Evolutionary conservation across 2,113 vertebrate genomes (phyloP), one percentile per base, ranked within the genome.

Genomic region (Brachyistius frenatus): DNA sequence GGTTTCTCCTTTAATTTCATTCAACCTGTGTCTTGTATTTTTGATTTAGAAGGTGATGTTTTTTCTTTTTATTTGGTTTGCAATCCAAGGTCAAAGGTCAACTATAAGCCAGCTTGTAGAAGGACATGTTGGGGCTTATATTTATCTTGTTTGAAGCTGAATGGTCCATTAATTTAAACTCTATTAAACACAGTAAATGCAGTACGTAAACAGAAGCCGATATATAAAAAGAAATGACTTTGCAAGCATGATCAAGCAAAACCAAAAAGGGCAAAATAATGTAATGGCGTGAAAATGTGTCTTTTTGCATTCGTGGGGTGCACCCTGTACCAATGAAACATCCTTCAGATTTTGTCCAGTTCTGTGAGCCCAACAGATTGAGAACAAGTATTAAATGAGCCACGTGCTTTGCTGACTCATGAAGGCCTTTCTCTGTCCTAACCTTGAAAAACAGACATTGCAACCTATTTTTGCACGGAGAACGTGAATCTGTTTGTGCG

Each of bases 371-470:
- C 49, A 78, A 79, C 71, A 72, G 71, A 37, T 52, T 76, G 41
- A 58, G 41, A 72, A 36, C 8, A 41, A 61, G 49, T 74, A 66
- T 65, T 66, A 71, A 80, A 82, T 80, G 80, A 84, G 75, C 66
- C 41, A 1, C 73, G 8, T 41, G 75, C 66, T 76, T 62, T 80
- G 81, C 78, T 89, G 74, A 90, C 81, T 89, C 79, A 70, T 63
- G 62, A 70, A 80, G 71, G 63, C 68, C 32, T 54, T 77, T 64
- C 35, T 61, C 52, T 47, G 49, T 76, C 69, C 47, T 73, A 75
- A 88, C 91, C 79, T 85, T 90, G 83, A 86, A 75, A 74, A 88
- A 76, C 83, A 88, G 80, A 86, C 82, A 52, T 23, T 62, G 58
- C 70, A 68, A 36, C 50, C 70, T 85, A 69, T 83, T 86, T 77